Base-by-base conservation (phyloP, 2,888 invertebrate genomes). In the Conchocele bisecta region DNA sequence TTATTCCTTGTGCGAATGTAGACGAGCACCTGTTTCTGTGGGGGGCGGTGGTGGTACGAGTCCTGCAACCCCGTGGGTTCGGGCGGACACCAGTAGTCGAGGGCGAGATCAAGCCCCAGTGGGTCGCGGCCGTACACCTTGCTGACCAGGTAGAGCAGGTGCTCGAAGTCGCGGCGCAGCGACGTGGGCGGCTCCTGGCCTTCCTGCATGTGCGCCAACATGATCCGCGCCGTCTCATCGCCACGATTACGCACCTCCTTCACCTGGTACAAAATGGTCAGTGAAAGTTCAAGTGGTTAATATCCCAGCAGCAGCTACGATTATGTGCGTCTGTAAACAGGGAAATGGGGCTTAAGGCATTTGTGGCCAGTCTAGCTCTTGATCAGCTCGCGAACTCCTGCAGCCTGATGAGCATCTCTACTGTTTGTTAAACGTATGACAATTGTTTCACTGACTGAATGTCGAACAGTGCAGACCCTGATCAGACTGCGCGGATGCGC, bases 161-260 rank as follows among this genome's bases (percentile, higher is more conserved):
- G 94, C 91, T 97, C 96, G 86, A 97, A 97, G 83, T 96, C 95
- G 69, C 77, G 41, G 39, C 65, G 54, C 20, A 77, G 58, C 3
- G 17, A 50, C 15, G 48, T 39, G 94, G 94, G 93, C 2, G 96
- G 94, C 63, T 95, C 94, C 17, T 97, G 92, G 0, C 96, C 96
- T 88, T 96, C 95, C 72, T 94, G 88, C 42, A 88, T 75, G 76
- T 91, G 89, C 15, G 89, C 88, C 69, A 86, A 65, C 15, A 89
- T 83, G 37, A 89, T 87, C 26, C 89, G 73, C n/a, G 89, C 87
- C 20, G 87, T 95, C 91, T 98, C 98, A 91, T 98, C 98, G 0
- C 97, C 97, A 82, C 95, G 93, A 84, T 94, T 95, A 53, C 95
- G 93, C 70, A 96, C 91, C 89, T 96, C 96, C 83, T 95, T 95